These are phyloP conservation scores for Byasa hedistus DNA, from an alignment of 2,888 invertebrate genomes.

Conservation along the genomic window DNA sequence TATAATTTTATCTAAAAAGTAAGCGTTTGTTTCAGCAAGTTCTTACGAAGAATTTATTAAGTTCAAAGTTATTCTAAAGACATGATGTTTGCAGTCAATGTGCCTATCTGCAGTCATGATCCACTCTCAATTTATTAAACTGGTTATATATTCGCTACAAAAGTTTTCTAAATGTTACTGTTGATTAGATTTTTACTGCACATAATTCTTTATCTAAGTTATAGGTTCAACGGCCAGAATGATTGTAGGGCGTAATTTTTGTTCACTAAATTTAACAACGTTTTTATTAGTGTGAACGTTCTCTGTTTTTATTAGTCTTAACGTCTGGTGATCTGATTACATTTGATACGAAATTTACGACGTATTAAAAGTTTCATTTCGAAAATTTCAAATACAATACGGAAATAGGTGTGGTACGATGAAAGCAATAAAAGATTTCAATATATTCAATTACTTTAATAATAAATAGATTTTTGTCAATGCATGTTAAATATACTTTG, in stretches of 20 bases:
- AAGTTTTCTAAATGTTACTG: neutral
- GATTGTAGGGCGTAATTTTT: constrained; percentile 18
- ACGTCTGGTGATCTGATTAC: constrained; percentile 24
- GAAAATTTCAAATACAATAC: constrained; percentile 12
- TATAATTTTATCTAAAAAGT: too few species aligned
- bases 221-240: constrained; percentile 17
- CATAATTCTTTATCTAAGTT: constrained; percentile 15
- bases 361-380: constrained; percentile 18
- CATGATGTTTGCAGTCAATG: too few species aligned
- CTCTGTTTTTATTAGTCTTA: constrained; percentile 18
- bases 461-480: neutral
- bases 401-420: constrained; percentile 11
- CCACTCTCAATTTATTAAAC: too few species aligned
- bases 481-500: neutral
- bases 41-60: too few species aligned
- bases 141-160: too few species aligned
- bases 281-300: constrained; percentile 21
- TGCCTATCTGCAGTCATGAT: too few species aligned
- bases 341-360: constrained; percentile 23
- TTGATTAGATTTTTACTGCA: neutral
- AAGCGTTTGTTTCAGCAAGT: too few species aligned
- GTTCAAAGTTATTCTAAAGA: too few species aligned
- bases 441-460: neutral
- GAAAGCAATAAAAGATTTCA: neutral
- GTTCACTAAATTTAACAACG: constrained; percentile 14